These are phyloP conservation scores for Gnathonemus longibarbis DNA, from an alignment of 2,113 vertebrate species.

Conservation along the genomic window DNA sequence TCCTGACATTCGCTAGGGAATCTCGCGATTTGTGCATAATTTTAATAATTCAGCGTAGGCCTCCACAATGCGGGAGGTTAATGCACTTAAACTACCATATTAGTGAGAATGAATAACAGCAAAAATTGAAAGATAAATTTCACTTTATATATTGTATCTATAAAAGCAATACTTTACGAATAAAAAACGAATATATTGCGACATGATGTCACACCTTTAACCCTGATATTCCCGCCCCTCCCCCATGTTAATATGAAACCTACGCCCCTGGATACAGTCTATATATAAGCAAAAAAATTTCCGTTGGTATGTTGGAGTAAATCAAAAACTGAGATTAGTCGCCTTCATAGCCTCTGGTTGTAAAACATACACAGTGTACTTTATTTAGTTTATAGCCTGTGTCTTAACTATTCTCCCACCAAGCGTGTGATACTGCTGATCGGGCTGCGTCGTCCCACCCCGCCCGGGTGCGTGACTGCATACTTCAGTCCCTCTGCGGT, in stretches of 20 bases:
- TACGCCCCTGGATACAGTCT: background rate
- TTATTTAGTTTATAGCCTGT: background rate
- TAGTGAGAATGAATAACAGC: background rate
- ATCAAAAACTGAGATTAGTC: background rate
- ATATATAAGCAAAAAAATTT: background rate
- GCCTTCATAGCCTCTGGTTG: conserved; percentile 13
- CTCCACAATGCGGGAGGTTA: background rate
- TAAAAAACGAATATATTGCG: background rate
- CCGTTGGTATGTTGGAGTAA: background rate
- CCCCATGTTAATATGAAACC: background rate
- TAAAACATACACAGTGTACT: conserved; percentile 12
- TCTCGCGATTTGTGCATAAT: background rate
- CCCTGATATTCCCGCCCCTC: background rate
- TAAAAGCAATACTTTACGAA: background rate
- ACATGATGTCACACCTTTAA: background rate
- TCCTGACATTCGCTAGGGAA: background rate
- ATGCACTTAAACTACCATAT: background rate
- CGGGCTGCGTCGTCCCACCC: conserved; percentile 35
- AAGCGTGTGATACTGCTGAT: background rate
- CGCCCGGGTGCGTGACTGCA: conserved; percentile 37
- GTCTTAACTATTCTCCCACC: conserved; percentile 3
- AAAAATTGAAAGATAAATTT: background rate
- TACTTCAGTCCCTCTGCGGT: conserved; percentile 44
- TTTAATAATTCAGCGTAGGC: background rate
- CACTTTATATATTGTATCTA: background rate